Percentiles rank a stretch among this genome's conserved stretches.
Evolutionary conservation across 2,888 invertebrate species (phyloP).

Genomic region (Dryadula phaetusa): DNA sequence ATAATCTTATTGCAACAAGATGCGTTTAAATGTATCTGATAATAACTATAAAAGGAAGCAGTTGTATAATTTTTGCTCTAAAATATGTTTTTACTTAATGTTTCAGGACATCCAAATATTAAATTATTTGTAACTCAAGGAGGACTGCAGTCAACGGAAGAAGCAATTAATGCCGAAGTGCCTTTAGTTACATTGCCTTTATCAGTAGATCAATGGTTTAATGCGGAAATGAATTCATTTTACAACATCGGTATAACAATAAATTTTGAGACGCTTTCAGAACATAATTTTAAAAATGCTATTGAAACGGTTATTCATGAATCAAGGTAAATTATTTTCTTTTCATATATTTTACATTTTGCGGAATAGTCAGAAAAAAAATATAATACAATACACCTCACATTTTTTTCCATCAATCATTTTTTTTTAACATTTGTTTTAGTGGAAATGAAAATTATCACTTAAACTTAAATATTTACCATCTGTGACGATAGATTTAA

Average conservation of each 20-base stretch:
- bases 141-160: constrained; percentile 70
- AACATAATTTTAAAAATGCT: constrained; percentile 47
- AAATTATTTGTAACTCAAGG: constrained; percentile 70
- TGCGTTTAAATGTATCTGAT: too few species aligned
- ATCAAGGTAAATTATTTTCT: constrained; percentile 40
- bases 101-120: constrained; percentile 67
- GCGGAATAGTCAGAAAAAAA: too few species aligned
- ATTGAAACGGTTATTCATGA: constrained; percentile 47
- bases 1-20: too few species aligned
- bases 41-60: background rate
- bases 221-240: constrained; percentile 44
- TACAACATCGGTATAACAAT: constrained; percentile 39
- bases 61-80: background rate
- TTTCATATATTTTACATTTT: too few species aligned
- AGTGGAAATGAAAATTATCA: too few species aligned
- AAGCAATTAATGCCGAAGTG: constrained; percentile 63
- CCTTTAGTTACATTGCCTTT: constrained; percentile 68
- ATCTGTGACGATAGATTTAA: too few species aligned
- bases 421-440: too few species aligned
- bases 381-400: too few species aligned
- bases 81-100: constrained; percentile 14
- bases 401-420: too few species aligned
- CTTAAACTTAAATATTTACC: too few species aligned
- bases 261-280: constrained; percentile 43
- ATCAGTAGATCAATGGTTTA: constrained; percentile 66